Evolutionary conservation across 2,888 invertebrate genomes (phyloP).

Genomic region (Aleiodes alternator): DNA sequence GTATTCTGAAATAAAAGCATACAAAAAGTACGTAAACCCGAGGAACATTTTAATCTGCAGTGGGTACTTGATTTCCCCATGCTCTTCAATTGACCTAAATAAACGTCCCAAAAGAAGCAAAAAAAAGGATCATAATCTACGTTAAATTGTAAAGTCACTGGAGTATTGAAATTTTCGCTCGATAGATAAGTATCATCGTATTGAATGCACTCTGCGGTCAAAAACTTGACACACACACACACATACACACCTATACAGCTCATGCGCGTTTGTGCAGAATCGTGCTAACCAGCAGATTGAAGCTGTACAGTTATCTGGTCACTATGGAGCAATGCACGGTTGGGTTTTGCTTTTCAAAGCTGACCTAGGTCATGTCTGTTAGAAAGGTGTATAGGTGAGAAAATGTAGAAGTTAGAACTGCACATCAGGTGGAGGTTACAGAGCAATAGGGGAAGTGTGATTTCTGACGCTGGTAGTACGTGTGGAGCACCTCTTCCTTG

Average conservation of each 20-base stretch:
- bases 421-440: not conserved
- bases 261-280: not conserved
- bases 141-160: not conserved
- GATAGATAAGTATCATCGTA: slow-evolving; percentile 16
- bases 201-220: slow-evolving; percentile 31
- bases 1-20: not conserved
- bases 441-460: slow-evolving; percentile 12
- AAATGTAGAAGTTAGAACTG: not conserved
- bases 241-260: not conserved
- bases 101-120: too few species aligned
- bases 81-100: slow-evolving; percentile 3
- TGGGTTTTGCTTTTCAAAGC: slow-evolving; percentile 38
- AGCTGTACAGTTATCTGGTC: too few species aligned
- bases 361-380: slow-evolving; percentile 20
- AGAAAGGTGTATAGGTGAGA: slow-evolving; percentile 1
- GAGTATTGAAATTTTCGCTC: not conserved
- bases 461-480: slow-evolving; percentile 30
- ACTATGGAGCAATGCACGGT: too few species aligned
- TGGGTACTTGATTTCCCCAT: not conserved
- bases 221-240: slow-evolving; percentile 21
- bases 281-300: too few species aligned
- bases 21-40: too few species aligned
- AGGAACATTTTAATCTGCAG: slow-evolving; percentile 12
- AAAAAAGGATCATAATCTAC: not conserved
- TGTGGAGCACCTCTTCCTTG: slow-evolving; percentile 18